Conservation (phyloP, 1,140 invertebrate genomes). For the Apis florea region DNA sequence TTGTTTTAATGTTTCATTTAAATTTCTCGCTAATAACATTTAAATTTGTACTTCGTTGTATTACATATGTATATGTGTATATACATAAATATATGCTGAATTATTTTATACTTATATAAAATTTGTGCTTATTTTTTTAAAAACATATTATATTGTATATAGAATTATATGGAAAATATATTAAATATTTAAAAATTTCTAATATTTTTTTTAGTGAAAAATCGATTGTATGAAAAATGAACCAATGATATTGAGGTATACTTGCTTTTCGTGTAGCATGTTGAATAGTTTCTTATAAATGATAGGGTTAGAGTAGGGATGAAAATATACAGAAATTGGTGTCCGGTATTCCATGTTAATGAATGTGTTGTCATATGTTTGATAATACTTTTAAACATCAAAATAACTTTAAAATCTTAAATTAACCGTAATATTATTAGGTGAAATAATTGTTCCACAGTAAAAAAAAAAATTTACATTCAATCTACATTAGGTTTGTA, state of each 20-base stretch:
- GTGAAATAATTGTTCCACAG: background rate
- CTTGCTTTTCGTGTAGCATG: conserved; percentile 2
- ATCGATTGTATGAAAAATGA: conserved; percentile 2
- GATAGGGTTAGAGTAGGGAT: conserved; percentile 30
- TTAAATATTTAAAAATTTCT: background rate
- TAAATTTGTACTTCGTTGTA: no score
- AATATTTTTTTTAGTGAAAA: conserved; percentile 18
- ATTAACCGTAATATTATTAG: background rate
- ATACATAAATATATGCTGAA: no score
- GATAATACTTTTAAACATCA: background rate
- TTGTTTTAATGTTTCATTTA: background rate
- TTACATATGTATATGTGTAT: background rate
- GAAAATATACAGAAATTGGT: conserved; percentile 28
- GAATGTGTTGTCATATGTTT: background rate
- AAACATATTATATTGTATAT: background rate
- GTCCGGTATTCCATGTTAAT: conserved; percentile 6
- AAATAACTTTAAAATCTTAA: background rate
- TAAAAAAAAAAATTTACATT: conserved; percentile 2
- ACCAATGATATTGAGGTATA: conserved; percentile 23
- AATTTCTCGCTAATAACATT: background rate
- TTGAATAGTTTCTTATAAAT: conserved; percentile 10
- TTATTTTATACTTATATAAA: background rate
- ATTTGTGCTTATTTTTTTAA: background rate
- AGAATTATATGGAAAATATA: background rate
- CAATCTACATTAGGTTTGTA: conserved; percentile 17